Conservation (phyloP, 2,888 invertebrate species). For the Caenorhabditis uteleia region DNA sequence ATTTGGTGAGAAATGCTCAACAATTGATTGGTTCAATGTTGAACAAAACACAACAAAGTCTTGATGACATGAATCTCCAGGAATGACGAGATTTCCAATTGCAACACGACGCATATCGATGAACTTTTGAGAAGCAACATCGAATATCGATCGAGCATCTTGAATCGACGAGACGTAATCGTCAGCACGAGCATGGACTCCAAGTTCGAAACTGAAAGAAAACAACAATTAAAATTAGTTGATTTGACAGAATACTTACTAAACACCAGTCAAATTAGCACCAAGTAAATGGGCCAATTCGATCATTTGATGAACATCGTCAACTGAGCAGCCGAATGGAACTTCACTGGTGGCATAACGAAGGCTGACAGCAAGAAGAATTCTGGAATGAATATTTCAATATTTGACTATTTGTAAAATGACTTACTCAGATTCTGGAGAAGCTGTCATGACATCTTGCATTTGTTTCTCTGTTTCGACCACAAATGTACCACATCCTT, state of each 20-base stretch:
- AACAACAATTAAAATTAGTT: background rate
- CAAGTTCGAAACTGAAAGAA: slow-evolving; percentile 25
- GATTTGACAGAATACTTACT: slow-evolving; percentile 55
- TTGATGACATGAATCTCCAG: background rate
- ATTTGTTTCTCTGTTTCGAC: slow-evolving; percentile 63
- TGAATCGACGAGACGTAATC: slow-evolving; percentile 20
- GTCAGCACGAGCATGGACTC: slow-evolving; percentile 5
- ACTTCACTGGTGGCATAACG: slow-evolving; percentile 26
- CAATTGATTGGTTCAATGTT: slow-evolving; percentile 82
- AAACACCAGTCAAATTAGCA: slow-evolving; percentile 69
- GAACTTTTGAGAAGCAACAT: slow-evolving; percentile 10
- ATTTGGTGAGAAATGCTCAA: slow-evolving; percentile 78
- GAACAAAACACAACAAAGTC: slow-evolving; percentile 74
- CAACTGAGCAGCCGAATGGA: slow-evolving; percentile 65
- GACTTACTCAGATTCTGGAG: slow-evolving; percentile 19
- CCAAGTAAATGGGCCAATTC: slow-evolving; percentile 51
- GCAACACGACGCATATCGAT: slow-evolving; percentile 13
- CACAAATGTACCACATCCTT: slow-evolving; percentile 51
- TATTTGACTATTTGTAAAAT: background rate
- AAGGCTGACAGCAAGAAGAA: slow-evolving; percentile 32
- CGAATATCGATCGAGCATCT: slow-evolving; percentile 27
- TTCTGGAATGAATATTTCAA: slow-evolving; percentile 9
- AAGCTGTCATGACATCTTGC: slow-evolving; percentile 37
- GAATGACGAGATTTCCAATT: slow-evolving; percentile 19
- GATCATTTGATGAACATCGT: slow-evolving; percentile 52